phyloP scores from a whole-genome alignment of 2,113 vertebrate species.

The Probosciger aterrimus region DNA sequence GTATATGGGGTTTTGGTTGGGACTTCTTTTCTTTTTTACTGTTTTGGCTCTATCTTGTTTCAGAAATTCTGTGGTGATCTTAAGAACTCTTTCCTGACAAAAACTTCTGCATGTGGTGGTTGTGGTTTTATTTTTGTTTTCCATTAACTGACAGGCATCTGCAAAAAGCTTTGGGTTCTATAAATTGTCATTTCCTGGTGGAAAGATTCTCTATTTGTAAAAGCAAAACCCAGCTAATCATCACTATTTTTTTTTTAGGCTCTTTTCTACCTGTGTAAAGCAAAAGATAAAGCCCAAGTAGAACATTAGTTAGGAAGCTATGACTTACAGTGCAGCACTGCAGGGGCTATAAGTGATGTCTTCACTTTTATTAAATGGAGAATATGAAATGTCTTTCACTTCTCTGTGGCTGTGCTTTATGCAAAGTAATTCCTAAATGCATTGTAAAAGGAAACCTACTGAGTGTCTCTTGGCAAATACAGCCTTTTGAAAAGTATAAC shows the following conservation, averaged over 20 bases:
- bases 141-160: background rate
- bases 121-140: background rate
- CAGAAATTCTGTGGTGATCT: background rate
- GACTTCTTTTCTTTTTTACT: background rate
- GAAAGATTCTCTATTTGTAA: background rate
- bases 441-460: background rate
- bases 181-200: background rate
- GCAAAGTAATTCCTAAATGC: background rate
- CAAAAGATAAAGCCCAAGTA: background rate
- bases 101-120: background rate
- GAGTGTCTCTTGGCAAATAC: background rate
- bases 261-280: background rate
- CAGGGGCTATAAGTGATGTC: background rate
- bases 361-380: background rate
- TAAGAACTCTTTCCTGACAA: background rate
- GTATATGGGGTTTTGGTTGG: background rate
- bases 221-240: background rate
- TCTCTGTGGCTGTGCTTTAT: background rate
- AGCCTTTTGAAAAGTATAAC: background rate
- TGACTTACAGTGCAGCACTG: accelerated
- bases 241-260: background rate
- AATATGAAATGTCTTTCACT: background rate
- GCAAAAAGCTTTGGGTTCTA: background rate
- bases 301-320: background rate
- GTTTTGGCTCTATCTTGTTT: background rate